Conservation (phyloP, 2,888 invertebrate genomes). For the Apamea anceps region DNA sequence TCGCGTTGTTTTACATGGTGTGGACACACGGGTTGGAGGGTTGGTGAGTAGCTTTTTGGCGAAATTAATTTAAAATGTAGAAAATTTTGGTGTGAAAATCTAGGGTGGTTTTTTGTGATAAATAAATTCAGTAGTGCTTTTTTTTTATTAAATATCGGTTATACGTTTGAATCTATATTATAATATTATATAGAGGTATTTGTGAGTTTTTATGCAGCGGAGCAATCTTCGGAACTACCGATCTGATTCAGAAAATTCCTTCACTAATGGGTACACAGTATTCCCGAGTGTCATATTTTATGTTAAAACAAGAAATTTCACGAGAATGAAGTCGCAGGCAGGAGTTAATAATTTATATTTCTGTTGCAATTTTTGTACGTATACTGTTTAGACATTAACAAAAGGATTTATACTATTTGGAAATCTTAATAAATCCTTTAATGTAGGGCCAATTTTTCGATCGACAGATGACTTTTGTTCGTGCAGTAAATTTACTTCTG, state of each 20-base stretch:
- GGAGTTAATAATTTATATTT: not conserved
- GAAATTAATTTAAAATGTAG: not conserved
- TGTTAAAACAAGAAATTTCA: no score
- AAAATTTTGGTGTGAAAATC: not conserved
- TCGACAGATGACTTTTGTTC: no score
- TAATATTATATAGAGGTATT: not conserved
- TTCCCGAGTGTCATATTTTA: no score
- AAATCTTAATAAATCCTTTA: not conserved
- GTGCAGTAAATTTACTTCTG: no score
- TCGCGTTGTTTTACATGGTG: slow-evolving; percentile 77
- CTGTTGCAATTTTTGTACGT: no score
- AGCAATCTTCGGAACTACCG: not conserved
- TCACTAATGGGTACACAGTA: not conserved
- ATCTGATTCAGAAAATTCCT: not conserved
- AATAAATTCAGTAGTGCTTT: not conserved
- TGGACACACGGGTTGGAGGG: slow-evolving; percentile 43
- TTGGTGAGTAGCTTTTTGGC: slow-evolving; percentile 23
- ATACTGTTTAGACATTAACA: not conserved
- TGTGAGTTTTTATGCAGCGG: not conserved
- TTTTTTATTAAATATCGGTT: not conserved
- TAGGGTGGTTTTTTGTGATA: not conserved
- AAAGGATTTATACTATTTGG: not conserved
- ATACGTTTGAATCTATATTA: not conserved
- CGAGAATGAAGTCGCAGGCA: no score
- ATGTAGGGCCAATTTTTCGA: not conserved